A percentile compares a stretch with the other conserved stretches of the same genome.
phyloP scores from a whole-genome alignment of 2,113 vertebrate species.

The Entelurus aequoreus region DNA sequence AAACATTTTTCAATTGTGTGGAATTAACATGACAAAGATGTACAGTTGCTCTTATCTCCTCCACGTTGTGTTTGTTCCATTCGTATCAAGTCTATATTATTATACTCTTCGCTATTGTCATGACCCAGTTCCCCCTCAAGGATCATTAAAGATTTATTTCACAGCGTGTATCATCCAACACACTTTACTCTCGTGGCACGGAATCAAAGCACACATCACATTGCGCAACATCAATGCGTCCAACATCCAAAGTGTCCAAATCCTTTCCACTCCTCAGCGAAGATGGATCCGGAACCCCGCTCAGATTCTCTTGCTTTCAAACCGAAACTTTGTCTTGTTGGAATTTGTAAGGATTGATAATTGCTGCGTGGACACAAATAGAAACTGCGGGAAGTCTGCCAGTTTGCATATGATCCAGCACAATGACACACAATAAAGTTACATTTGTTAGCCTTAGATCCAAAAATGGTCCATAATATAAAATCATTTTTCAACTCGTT shows the following conservation, averaged over 20 bases:
- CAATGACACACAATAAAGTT: too few species aligned
- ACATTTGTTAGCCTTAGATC: too few species aligned
- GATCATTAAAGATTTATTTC: conserved; percentile 37
- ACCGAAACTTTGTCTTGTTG: neutral
- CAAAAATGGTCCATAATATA: too few species aligned
- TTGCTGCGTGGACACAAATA: too few species aligned
- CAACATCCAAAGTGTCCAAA: neutral
- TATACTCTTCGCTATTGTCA: conserved; percentile 6
- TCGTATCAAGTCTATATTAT: conserved; percentile 3
- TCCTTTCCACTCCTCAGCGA: neutral
- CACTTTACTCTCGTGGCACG: neutral
- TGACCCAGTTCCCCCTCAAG: conserved; percentile 28
- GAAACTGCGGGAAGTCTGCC: too few species aligned
- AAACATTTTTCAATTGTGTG: conserved; percentile 11
- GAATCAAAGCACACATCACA: conserved; percentile 22
- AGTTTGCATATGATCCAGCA: too few species aligned
- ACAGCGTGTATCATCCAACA: conserved; percentile 10
- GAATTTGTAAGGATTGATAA: neutral
- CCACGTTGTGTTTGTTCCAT: conserved; percentile 17
- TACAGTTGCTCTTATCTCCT: conserved; percentile 16
- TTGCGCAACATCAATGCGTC: neutral
- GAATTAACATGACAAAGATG: conserved; percentile 33
- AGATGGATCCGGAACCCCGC: too few species aligned
- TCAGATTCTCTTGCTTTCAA: neutral
- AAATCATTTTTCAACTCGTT: too few species aligned